A percentile compares a stretch with the other conserved stretches of the same genome.
These are phyloP conservation scores for Ellobium chinense DNA, from an alignment of 2,888 invertebrate species.

Conservation along the genomic window DNA sequence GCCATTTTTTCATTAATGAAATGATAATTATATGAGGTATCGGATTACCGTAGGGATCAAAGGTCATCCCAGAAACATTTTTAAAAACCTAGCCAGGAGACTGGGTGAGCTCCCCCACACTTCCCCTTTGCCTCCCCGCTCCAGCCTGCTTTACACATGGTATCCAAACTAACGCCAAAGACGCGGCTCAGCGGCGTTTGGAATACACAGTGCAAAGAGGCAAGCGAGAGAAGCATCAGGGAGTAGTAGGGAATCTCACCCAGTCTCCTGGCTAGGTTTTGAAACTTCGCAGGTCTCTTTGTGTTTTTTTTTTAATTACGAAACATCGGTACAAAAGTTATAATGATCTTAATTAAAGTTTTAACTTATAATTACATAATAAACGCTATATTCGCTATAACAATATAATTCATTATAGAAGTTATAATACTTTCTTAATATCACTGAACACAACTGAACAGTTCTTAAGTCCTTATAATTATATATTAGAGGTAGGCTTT, in stretches of 20 bases:
- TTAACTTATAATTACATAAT: too few species aligned
- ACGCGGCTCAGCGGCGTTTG: not conserved
- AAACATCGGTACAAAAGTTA: not conserved
- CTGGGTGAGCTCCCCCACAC: slow-evolving; percentile 13
- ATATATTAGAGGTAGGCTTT: too few species aligned
- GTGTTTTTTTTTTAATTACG: slow-evolving; percentile 1
- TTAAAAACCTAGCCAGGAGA: slow-evolving; percentile 58
- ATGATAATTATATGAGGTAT: slow-evolving; percentile 34
- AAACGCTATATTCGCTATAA: too few species aligned
- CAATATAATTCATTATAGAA: too few species aligned
- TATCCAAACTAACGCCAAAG: not conserved
- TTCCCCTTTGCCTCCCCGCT: not conserved
- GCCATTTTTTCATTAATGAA: slow-evolving; percentile 29
- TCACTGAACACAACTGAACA: too few species aligned
- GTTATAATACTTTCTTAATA: too few species aligned
- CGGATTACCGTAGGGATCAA: slow-evolving; percentile 58
- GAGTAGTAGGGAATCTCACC: not conserved
- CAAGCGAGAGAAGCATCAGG: not conserved
- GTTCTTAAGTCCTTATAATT: too few species aligned
- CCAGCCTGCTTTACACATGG: not conserved
- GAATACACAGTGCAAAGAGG: not conserved
- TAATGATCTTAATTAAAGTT: too few species aligned
- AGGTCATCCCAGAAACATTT: slow-evolving; percentile 66
- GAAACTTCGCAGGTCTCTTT: not conserved
- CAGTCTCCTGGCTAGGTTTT: slow-evolving; percentile 41